phyloP scores from a whole-genome alignment of 2,888 invertebrate genomes.

The Lasioglossum zephyrum region DNA sequence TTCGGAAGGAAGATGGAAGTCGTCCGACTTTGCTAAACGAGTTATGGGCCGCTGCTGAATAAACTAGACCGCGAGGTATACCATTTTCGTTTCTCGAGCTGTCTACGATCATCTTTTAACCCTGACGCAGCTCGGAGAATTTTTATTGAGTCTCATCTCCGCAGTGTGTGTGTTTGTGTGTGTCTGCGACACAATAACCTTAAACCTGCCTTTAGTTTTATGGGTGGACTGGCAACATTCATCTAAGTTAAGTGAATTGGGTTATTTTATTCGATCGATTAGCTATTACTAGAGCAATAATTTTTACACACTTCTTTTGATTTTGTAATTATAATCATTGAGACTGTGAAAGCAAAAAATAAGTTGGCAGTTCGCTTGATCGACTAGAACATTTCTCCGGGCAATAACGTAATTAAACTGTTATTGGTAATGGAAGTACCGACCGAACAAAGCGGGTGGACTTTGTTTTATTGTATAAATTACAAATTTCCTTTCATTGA shows the following conservation, averaged over 20 bases:
- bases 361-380: not conserved
- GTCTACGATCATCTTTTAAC: not conserved
- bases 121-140: not conserved
- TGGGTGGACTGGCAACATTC: not conserved
- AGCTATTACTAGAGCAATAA: too few species aligned
- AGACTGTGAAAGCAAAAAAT: not conserved
- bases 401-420: not conserved
- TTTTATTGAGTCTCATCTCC: not conserved
- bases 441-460: not conserved
- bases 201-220: not conserved
- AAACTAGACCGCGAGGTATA: conserved; percentile 10
- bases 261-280: too few species aligned
- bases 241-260: not conserved
- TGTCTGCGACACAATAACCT: not conserved
- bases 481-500: not conserved
- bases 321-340: not conserved
- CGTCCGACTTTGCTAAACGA: conserved; percentile 13
- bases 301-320: not conserved
- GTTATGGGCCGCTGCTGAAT: conserved; percentile 24
- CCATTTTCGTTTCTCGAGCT: not conserved
- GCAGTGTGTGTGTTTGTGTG: not conserved
- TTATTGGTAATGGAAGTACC: not conserved
- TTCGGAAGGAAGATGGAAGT: not conserved
- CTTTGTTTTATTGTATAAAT: not conserved
- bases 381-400: not conserved